These are phyloP conservation scores for Notarius quadriscutis DNA, from an alignment of 2,113 vertebrate genomes.

Conservation along the genomic window DNA sequence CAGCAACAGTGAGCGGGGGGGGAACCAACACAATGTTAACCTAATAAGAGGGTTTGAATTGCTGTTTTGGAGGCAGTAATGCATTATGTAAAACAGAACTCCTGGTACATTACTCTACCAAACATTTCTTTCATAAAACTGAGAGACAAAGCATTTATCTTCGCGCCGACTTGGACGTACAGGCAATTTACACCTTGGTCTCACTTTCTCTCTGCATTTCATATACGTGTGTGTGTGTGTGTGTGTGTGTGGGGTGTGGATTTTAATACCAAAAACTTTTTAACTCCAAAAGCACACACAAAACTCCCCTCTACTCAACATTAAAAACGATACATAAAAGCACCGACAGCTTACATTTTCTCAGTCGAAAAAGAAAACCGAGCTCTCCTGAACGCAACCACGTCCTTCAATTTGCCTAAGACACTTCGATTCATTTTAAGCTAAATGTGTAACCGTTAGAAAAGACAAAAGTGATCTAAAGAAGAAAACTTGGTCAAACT, in stretches of 20 bases:
- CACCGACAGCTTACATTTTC: neutral
- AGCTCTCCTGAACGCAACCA: neutral
- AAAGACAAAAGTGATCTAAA: neutral
- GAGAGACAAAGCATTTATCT: neutral
- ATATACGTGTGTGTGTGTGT: too few relatives aligned
- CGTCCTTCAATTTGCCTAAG: neutral
- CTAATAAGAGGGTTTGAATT: conserved; percentile 12
- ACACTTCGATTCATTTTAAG: neutral
- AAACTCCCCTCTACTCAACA: too few relatives aligned
- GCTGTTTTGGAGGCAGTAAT: conserved; percentile 11
- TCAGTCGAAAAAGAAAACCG: neutral
- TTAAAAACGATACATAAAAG: neutral
- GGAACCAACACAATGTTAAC: neutral
- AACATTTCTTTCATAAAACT: neutral
- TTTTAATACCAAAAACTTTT: neutral
- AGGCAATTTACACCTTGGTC: neutral
- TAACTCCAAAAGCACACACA: neutral
- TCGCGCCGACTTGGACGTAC: neutral
- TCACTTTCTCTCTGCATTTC: neutral
- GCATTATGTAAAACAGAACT: conserved; percentile 10
- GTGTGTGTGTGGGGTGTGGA: neutral
- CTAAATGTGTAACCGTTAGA: neutral
- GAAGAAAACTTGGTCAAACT: too few relatives aligned
- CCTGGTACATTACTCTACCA: neutral
- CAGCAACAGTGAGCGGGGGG: neutral